phyloP scores from a whole-genome alignment of 2,797 vertebrate genomes.

The Lepidocolaptes lacrymiger region DNA sequence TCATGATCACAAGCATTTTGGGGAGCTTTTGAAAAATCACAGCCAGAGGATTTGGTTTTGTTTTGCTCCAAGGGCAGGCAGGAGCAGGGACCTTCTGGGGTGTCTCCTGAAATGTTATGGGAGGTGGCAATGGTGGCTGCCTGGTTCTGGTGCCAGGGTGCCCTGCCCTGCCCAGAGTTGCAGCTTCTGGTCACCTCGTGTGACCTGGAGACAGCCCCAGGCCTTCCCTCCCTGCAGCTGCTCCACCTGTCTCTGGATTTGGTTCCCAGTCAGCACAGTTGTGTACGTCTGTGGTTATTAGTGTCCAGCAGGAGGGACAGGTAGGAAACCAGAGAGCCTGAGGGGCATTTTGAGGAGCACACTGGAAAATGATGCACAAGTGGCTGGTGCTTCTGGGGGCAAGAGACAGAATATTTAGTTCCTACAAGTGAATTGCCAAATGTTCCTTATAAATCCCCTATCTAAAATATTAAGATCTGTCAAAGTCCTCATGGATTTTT shows the following conservation, averaged over 20 bases:
- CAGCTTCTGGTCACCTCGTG: background rate
- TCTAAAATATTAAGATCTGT: constrained; percentile 32
- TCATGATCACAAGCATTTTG: background rate
- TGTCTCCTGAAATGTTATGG: background rate
- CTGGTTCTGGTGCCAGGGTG: background rate
- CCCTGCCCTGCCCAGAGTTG: background rate
- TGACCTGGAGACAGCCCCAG: background rate
- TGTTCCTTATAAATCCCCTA: background rate
- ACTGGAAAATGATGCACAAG: background rate
- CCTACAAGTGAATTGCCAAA: background rate
- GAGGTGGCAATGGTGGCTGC: background rate
- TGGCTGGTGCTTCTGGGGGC: background rate
- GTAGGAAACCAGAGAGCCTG: background rate
- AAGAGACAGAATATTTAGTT: background rate
- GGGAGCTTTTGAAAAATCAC: background rate
- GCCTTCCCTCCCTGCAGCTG: background rate
- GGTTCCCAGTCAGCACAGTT: background rate
- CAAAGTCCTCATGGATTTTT: constrained; percentile 48
- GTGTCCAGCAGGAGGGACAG: background rate
- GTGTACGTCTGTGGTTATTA: fast-evolving
- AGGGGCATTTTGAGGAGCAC: background rate
- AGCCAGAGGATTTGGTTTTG: background rate
- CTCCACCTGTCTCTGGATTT: background rate
- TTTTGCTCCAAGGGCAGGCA: background rate
- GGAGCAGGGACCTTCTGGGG: background rate